Evolutionary conservation across 2,113 vertebrate species (phyloP), one percentile per base, ranked within the genome.

Genomic region (Spea bombifrons): DNA sequence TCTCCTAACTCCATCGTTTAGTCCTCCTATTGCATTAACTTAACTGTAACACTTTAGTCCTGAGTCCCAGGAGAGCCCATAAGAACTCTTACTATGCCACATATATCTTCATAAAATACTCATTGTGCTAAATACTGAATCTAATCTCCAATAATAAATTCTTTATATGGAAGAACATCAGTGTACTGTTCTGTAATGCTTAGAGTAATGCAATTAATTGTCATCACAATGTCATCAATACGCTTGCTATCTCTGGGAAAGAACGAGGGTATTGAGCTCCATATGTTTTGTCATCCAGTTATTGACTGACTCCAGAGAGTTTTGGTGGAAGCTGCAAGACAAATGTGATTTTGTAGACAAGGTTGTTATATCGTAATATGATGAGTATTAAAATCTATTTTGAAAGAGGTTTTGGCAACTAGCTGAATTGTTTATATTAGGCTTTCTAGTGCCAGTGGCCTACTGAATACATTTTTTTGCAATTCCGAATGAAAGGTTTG

Each of bases 151-250:
- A 10, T 55, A 30, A 45, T 59, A 75, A 75, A 50, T 65, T 52
- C 16, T 65, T 75, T 75, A 75, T 57, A 44, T 75, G 44, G 52
- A 65, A 66, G 61, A 15, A 52, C 5, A 44, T 66, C 17, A 50
- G n/a, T 43, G n/a, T 63, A 30, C 48, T 64, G 13, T 7, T 30
- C 57, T 74, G 9, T 63, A 75, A 65, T 75, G 48, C 43, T 30
- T 52, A 61, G 5, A 50, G 47, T n/a, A 75, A 50, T 66, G 59
- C 47, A 66, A 63, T 75, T 75, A 75, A 65, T 65, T 75, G 45
- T 50, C 61, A 66, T 65, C 48, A n/a, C 73, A 65, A 66, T 52
- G 61, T 66, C 73, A 75, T 75, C 61, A 75, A 5, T 75, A 47
- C 16, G 61, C 49, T 75, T 13, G 48, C 16, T 75, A 6, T 66